phyloP scores from a whole-genome alignment of 2,113 vertebrate genomes.

The Microcebus lehilahytsara region DNA sequence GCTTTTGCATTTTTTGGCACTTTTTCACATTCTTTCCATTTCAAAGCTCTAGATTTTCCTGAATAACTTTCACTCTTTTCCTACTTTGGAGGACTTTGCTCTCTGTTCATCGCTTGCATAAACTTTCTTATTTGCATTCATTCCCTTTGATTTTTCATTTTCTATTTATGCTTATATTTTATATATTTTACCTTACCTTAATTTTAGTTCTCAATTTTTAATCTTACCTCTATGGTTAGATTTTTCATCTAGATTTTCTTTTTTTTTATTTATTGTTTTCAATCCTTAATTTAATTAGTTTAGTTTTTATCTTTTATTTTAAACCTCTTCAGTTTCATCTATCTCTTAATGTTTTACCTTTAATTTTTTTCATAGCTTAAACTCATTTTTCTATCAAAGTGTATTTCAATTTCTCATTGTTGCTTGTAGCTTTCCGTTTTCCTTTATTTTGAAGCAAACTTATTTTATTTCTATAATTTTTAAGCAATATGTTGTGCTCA shows the following conservation, averaged over 20 bases:
- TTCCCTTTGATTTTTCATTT: neutral
- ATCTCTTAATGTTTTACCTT: neutral
- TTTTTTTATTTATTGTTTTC: neutral
- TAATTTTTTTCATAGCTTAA: neutral
- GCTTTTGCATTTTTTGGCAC: neutral
- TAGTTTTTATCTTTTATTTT: neutral
- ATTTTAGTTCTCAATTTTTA: neutral
- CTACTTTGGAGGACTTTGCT: neutral
- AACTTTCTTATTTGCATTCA: neutral
- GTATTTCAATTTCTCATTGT: neutral
- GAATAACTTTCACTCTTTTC: neutral
- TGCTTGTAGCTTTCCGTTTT: neutral
- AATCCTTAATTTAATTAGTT: neutral
- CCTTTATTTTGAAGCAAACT: slow-evolving; percentile 13
- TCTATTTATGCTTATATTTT: neutral
- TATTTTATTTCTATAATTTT: neutral
- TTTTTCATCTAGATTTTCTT: neutral
- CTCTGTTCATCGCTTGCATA: neutral
- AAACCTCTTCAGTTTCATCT: neutral
- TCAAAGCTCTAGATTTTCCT: neutral
- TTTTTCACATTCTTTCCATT: neutral
- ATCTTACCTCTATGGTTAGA: neutral
- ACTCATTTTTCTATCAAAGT: neutral
- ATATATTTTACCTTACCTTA: neutral
- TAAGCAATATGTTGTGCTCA: neutral